These are phyloP conservation scores for Reinhardtius hippoglossoides DNA, from an alignment of 2,113 vertebrate species.

Conservation along the genomic window DNA sequence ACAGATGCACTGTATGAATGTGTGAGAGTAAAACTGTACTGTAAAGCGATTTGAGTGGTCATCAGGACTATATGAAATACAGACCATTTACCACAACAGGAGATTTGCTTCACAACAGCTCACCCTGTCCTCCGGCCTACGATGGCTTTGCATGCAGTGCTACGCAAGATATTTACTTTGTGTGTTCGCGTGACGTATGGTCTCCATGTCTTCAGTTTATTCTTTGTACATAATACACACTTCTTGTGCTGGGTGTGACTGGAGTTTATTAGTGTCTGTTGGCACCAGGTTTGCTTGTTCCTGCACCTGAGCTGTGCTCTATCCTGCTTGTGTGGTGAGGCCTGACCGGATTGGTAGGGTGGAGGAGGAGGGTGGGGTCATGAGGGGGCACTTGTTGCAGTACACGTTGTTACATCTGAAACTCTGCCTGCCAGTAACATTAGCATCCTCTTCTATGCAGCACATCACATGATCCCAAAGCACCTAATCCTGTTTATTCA, in stretches of 20 bases:
- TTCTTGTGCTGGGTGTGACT: slow-evolving; percentile 5
- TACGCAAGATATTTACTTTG: background rate
- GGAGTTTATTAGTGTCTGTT: background rate
- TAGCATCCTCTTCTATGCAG: background rate
- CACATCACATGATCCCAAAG: background rate
- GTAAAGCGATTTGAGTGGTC: too few species aligned
- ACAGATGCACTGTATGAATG: too few species aligned
- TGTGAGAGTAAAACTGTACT: too few species aligned
- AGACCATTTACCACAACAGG: too few species aligned
- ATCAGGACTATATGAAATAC: too few species aligned
- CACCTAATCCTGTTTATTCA: background rate
- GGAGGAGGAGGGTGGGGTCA: background rate
- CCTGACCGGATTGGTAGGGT: slow-evolving; percentile 5
- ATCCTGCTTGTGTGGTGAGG: background rate
- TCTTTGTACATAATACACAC: background rate
- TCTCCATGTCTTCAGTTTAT: background rate
- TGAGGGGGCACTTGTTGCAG: background rate
- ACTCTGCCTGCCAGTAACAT: background rate
- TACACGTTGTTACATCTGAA: background rate
- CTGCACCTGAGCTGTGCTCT: background rate
- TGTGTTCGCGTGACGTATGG: background rate
- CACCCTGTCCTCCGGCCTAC: background rate
- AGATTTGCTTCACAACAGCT: background rate
- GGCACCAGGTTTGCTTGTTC: background rate
- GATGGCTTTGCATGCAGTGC: background rate